Conservation (phyloP, 2,113 vertebrate genomes). For the Nycticebus coucang region DNA sequence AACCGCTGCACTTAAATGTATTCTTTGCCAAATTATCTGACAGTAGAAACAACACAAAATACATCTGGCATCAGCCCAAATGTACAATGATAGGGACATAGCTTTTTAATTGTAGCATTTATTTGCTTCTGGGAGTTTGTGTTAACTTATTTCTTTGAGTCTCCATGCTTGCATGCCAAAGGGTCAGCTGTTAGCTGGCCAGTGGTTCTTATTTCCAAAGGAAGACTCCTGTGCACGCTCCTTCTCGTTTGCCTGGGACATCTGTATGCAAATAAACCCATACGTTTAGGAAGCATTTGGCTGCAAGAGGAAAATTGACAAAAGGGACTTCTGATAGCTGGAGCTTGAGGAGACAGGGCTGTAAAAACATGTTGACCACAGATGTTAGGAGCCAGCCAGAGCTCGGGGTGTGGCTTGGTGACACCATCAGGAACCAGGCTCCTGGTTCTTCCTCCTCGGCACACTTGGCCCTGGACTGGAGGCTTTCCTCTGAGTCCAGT, state of each 20-base stretch:
- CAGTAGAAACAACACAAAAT: not conserved
- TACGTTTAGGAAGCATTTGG: not conserved
- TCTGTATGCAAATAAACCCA: not conserved
- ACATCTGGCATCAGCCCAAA: not conserved
- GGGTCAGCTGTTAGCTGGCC: not conserved
- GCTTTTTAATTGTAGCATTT: not conserved
- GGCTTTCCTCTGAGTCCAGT: not conserved
- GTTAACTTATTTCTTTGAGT: not conserved
- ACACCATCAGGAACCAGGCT: not conserved
- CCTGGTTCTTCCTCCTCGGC: too few relatives aligned
- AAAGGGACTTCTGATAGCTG: not conserved
- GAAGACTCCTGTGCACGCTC: not conserved
- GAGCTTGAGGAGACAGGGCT: not conserved
- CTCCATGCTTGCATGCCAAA: too few relatives aligned
- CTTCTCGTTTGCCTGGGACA: not conserved
- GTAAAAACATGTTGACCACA: not conserved
- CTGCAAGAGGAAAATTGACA: not conserved
- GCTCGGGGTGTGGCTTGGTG: accelerated
- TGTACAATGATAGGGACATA: accelerated
- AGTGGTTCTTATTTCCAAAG: not conserved
- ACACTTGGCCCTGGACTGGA: too few relatives aligned
- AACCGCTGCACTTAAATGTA: not conserved
- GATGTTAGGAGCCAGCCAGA: too few relatives aligned
- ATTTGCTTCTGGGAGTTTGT: not conserved
- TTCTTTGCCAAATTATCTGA: not conserved